Evolutionary conservation across 2,113 vertebrate species (phyloP), one percentile per base, ranked within the genome.

Genomic region (Poeciliopsis occidentalis): DNA sequence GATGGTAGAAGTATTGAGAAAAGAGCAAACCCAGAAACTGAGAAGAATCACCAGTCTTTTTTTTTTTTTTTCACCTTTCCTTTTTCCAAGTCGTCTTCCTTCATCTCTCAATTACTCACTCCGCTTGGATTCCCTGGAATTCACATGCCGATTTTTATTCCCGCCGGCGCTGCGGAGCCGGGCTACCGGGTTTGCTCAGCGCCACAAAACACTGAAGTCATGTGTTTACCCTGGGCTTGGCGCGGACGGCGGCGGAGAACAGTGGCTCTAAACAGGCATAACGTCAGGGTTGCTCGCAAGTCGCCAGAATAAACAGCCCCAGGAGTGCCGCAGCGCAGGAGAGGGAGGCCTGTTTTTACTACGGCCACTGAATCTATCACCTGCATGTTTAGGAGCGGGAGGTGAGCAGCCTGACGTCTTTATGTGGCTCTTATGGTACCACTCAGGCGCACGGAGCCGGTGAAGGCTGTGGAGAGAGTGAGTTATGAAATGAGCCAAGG

Each of bases 231-330:
- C 91, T 93, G 94, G 93, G 87, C 32, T 73, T 73, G 71, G 67
- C 85, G 82, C 57, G 64, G 65, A 61, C 27, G 12, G 73, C 66
- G 24, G 24, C 10, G 51, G 51, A 11, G 51, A 57, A 57, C 89
- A 84, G 91, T 86, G 91, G 87, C 89, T 87, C 74, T 1, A 62
- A 82, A 76, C 30, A 78, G 90, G 90, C 82, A 92, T 91, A 87
- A 87, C 82, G 86, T 93, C 92, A 94, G 88, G 67, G 41, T 85
- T 80, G 34, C 80, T 88, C 41, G 60, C 85, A 69, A 74, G 64
- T 27, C 77, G 93, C 94, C 94, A 95, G 92, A 87, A 89, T 89
- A 91, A 94, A 94, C 89, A 94, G 75, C 64, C 37, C 54, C 39
- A 8, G 69, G 70, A 34, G 69, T 89, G 76, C 84, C 85, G 84